These are phyloP conservation scores for Gerris lacustris DNA, from an alignment of 2,888 invertebrate genomes.

Conservation along the genomic window DNA sequence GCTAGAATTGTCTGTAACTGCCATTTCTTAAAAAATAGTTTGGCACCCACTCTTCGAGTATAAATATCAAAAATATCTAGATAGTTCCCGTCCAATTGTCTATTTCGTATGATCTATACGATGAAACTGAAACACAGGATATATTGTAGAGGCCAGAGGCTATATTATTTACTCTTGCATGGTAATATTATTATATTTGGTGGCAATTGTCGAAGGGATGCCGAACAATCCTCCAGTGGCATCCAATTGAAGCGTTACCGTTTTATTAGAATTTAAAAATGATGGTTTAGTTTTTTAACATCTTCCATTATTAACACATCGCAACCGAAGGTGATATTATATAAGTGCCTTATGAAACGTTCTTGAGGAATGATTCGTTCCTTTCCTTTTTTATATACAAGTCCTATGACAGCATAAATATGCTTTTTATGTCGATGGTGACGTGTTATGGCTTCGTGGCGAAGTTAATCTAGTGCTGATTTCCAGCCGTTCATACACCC, in stretches of 20 bases:
- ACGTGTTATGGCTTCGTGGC: too few species aligned
- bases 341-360: too few species aligned
- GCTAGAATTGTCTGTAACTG: not conserved
- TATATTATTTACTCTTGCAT: not conserved
- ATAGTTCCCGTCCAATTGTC: not conserved
- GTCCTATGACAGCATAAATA: too few species aligned
- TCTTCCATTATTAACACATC: too few species aligned
- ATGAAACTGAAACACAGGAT: not conserved
- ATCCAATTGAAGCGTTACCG: too few species aligned
- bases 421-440: too few species aligned
- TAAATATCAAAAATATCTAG: not conserved
- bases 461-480: too few species aligned
- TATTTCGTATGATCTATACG: not conserved
- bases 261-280: not conserved
- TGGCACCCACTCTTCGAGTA: not conserved
- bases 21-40: not conserved
- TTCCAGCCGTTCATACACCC: too few species aligned
- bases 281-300: not conserved
- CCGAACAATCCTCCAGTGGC: not conserved
- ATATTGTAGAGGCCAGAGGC: not conserved
- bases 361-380: too few species aligned
- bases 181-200: not conserved
- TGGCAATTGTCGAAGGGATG: not conserved
- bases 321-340: too few species aligned
- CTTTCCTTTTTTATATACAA: too few species aligned